Evolutionary conservation across 2,113 vertebrate genomes (phyloP).

Genomic region (Phyllopteryx taeniolatus): DNA sequence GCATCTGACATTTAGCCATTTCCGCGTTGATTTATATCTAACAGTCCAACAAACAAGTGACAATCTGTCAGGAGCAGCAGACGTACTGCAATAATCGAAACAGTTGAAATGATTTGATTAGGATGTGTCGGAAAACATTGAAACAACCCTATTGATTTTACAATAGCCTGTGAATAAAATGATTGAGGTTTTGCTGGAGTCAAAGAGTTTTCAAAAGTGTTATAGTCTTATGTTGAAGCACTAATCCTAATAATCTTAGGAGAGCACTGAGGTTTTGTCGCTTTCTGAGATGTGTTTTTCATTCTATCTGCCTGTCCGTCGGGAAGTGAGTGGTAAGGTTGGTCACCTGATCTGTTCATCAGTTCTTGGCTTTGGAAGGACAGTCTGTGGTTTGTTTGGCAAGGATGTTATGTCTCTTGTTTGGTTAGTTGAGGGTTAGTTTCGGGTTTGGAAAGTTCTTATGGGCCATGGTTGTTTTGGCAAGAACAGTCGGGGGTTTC

Average conservation of each 20-base stretch:
- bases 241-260: background rate
- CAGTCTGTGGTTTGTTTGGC: too few relatives aligned
- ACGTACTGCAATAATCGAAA: background rate
- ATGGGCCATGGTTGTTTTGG: too few relatives aligned
- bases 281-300: too few relatives aligned
- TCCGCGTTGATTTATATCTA: slow-evolving; percentile 59
- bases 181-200: background rate
- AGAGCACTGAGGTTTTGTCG: background rate
- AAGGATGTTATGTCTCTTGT: too few relatives aligned
- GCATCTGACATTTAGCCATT: slow-evolving; percentile 54
- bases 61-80: slow-evolving; percentile 40
- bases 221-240: background rate
- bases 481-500: too few relatives aligned
- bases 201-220: background rate
- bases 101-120: background rate
- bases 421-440: too few relatives aligned
- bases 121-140: background rate
- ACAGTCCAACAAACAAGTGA: slow-evolving; percentile 54
- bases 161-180: background rate
- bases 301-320: background rate
- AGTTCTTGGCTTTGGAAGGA: too few relatives aligned
- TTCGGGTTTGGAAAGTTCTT: too few relatives aligned
- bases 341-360: too few relatives aligned
- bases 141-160: background rate
- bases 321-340: too few relatives aligned